Percentiles rank a stretch among this genome's conserved stretches.
These are phyloP conservation scores for Oxycera nigricornis DNA, from an alignment of 2,888 invertebrate species.

Conservation along the genomic window DNA sequence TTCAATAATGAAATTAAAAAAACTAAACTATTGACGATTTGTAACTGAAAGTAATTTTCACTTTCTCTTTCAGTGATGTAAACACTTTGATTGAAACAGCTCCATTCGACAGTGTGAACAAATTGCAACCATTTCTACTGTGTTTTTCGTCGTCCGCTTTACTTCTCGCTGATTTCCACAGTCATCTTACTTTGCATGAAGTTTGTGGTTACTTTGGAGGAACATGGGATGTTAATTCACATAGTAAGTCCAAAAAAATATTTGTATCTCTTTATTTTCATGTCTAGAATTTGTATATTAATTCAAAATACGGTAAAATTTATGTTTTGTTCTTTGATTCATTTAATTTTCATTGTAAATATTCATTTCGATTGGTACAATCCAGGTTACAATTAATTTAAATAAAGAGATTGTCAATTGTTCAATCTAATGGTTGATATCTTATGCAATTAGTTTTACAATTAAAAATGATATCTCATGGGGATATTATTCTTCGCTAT, in stretches of 20 bases:
- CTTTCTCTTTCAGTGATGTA: slow-evolving; percentile 73
- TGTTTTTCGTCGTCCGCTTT: slow-evolving; percentile 87
- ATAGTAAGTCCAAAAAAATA: slow-evolving; percentile 84
- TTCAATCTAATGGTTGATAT: too few relatives aligned
- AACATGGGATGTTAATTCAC: slow-evolving; percentile 91
- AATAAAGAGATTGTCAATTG: too few relatives aligned
- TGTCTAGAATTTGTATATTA: too few relatives aligned
- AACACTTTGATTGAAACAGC: slow-evolving; percentile 89
- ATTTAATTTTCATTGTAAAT: too few relatives aligned
- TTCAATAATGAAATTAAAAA: too few relatives aligned
- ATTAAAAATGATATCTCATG: too few relatives aligned
- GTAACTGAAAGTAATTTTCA: neutral
- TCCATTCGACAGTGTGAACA: slow-evolving; percentile 85
- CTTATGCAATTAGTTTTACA: too few relatives aligned
- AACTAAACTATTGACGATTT: neutral
- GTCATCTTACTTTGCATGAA: slow-evolving; percentile 91
- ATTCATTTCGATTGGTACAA: too few relatives aligned
- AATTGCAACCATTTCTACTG: slow-evolving; percentile 91
- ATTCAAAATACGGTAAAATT: too few relatives aligned
- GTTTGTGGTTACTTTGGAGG: slow-evolving; percentile 96
- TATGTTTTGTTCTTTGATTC: too few relatives aligned
- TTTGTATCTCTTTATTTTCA: neutral
- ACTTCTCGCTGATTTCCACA: slow-evolving; percentile 89
- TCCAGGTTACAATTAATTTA: too few relatives aligned
- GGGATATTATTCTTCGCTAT: too few relatives aligned